phyloP scores from a whole-genome alignment of 2,888 invertebrate genomes.

The Gymnocheta viridis region DNA sequence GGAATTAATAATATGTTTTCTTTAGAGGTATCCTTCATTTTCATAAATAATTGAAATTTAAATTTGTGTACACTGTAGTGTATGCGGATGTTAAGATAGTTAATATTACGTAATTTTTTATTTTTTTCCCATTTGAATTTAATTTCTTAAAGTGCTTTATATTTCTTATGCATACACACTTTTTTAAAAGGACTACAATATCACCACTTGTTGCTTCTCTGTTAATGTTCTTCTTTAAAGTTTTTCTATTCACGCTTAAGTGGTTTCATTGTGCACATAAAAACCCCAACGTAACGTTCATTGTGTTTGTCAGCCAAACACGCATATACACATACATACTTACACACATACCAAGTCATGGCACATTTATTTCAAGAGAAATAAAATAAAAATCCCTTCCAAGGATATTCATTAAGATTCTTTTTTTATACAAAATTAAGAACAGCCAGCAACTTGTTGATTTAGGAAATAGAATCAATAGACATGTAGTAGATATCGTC shows the following conservation, averaged over 20 bases:
- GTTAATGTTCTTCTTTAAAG: conserved; percentile 1
- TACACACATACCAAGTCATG: conserved; percentile 42
- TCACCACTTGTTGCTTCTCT: conserved; percentile 51
- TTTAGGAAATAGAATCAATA: conserved; percentile 27
- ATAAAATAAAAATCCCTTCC: conserved; percentile 27
- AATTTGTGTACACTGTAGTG: no score
- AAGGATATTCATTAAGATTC: conserved; percentile 59
- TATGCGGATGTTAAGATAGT: no score
- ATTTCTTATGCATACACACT: no score
- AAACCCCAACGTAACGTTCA: conserved; percentile 51
- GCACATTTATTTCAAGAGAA: conserved; percentile 30
- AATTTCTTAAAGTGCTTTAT: conserved; percentile 8
- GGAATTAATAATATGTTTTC: no score
- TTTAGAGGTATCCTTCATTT: no score
- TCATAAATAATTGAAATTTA: no score
- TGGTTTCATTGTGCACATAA: conserved; percentile 59
- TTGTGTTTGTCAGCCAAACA: conserved; percentile 52
- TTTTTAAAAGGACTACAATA: neutral
- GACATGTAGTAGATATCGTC: no score
- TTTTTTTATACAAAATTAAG: neutral
- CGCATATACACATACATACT: no score
- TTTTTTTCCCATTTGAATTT: neutral
- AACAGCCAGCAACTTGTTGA: conserved; percentile 58
- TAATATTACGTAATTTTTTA: neutral
- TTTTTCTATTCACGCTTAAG: conserved; percentile 55